phyloP scores from a whole-genome alignment of 2,888 invertebrate genomes.

The Heteropelma amictum region DNA sequence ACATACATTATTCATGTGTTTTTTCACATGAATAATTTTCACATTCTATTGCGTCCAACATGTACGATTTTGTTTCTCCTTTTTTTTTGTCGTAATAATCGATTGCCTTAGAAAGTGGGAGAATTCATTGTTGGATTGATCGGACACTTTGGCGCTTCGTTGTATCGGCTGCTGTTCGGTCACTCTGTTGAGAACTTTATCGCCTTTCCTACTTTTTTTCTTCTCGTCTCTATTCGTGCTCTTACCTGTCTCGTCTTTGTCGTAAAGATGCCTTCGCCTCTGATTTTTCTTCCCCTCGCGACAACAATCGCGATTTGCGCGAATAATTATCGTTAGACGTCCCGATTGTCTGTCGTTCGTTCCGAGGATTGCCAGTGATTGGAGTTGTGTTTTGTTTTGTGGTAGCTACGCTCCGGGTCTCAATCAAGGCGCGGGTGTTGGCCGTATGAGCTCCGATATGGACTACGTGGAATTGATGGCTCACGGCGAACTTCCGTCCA shows the following conservation, averaged over 20 bases:
- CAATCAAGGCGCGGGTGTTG: slow-evolving; percentile 71
- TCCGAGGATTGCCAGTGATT: slow-evolving; percentile 76
- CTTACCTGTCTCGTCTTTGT: slow-evolving; percentile 11
- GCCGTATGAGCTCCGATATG: slow-evolving; percentile 73
- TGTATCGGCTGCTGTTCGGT: slow-evolving; percentile 73
- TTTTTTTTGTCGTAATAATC: neutral
- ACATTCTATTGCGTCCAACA: neutral
- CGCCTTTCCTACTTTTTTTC: slow-evolving; percentile 1
- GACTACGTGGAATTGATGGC: slow-evolving; percentile 75
- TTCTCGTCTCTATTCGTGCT: slow-evolving; percentile 37
- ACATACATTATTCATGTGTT: neutral
- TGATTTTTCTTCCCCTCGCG: neutral
- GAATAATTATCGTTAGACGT: neutral
- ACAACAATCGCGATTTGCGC: neutral
- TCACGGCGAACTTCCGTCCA: slow-evolving; percentile 69
- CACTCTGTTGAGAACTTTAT: slow-evolving; percentile 22
- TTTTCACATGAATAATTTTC: no score
- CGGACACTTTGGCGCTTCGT: slow-evolving; percentile 66
- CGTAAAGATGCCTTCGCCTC: no score
- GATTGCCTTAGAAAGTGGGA: slow-evolving; percentile 34
- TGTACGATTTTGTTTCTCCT: neutral
- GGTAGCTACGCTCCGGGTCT: slow-evolving; percentile 76
- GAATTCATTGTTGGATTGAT: slow-evolving; percentile 30
- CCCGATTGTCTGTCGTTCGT: slow-evolving; percentile 25
- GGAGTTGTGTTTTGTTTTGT: slow-evolving; percentile 76